Conservation (phyloP, 2,797 vertebrate species). For the Microctenopoma stevenorrisi region DNA sequence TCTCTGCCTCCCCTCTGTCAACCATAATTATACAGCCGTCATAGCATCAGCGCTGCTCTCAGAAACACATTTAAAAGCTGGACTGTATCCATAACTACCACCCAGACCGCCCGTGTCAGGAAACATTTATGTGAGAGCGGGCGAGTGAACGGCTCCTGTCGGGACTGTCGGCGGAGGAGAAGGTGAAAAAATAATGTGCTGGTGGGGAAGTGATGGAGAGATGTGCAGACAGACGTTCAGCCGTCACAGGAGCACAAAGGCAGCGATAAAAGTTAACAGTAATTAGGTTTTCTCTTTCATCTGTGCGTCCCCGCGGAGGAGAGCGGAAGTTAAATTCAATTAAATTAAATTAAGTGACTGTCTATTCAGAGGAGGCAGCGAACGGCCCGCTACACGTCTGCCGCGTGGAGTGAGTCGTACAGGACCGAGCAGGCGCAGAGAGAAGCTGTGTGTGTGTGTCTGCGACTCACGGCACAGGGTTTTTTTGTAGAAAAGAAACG, state of each 20-base stretch:
- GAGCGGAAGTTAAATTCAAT: constrained; percentile 55
- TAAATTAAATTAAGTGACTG: constrained; percentile 34
- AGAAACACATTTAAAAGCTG: constrained; percentile 57
- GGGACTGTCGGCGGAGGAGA: constrained; percentile 41
- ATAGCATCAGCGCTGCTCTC: constrained; percentile 43
- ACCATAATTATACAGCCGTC: constrained; percentile 60
- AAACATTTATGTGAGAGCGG: constrained; percentile 19
- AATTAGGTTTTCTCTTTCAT: constrained; percentile 75
- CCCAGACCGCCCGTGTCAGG: constrained; percentile 31
- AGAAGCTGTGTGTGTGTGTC: too few species aligned
- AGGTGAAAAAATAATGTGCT: constrained; percentile 51
- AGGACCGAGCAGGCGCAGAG: too few species aligned
- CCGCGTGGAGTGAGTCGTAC: too few species aligned
- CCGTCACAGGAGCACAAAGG: constrained; percentile 39
- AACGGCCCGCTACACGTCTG: neutral
- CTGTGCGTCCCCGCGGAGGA: constrained; percentile 61
- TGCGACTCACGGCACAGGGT: too few species aligned
- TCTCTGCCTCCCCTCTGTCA: constrained; percentile 49
- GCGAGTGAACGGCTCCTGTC: constrained; percentile 44
- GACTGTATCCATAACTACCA: constrained; percentile 65
- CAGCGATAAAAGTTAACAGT: constrained; percentile 58
- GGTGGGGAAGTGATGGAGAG: constrained; percentile 15
- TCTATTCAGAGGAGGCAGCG: constrained; percentile 30
- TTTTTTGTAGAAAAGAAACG: too few species aligned
- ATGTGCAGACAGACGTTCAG: constrained; percentile 24